These are phyloP conservation scores for Chloebia gouldiae DNA, from an alignment of 2,113 vertebrate genomes.

Conservation along the genomic window DNA sequence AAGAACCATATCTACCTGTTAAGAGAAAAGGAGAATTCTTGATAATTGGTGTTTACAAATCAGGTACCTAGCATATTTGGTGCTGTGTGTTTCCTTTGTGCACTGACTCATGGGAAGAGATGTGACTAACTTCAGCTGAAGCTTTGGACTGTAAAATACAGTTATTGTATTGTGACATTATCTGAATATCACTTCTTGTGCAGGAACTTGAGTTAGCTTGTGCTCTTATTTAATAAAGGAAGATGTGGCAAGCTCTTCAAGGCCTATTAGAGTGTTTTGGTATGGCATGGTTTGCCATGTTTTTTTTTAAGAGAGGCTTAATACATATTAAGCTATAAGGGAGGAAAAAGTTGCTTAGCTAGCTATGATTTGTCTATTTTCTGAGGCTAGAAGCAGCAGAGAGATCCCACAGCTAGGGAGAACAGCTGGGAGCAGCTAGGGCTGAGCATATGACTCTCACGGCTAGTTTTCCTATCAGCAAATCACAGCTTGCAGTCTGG, in stretches of 20 bases:
- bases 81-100: not conserved
- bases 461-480: not conserved
- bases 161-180: not conserved
- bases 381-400: not conserved
- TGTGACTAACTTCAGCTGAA: not conserved
- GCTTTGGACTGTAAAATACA: not conserved
- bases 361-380: not conserved
- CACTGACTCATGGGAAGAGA: not conserved
- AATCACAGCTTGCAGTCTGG: not conserved
- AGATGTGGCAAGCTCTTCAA: not conserved
- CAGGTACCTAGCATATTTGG: not conserved
- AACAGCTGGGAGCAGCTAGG: not conserved
- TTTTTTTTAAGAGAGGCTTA: not conserved
- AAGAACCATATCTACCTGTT: not conserved
- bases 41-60: not conserved
- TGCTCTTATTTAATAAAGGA: not conserved
- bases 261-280: accelerated
- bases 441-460: not conserved
- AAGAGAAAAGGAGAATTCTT: not conserved
- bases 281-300: not conserved
- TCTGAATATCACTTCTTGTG: not conserved
- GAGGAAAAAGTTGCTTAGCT: not conserved
- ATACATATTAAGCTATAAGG: not conserved
- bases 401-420: not conserved
- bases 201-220: not conserved